phyloP scores from a whole-genome alignment of 2,113 vertebrate species.

The Tragelaphus scriptus region DNA sequence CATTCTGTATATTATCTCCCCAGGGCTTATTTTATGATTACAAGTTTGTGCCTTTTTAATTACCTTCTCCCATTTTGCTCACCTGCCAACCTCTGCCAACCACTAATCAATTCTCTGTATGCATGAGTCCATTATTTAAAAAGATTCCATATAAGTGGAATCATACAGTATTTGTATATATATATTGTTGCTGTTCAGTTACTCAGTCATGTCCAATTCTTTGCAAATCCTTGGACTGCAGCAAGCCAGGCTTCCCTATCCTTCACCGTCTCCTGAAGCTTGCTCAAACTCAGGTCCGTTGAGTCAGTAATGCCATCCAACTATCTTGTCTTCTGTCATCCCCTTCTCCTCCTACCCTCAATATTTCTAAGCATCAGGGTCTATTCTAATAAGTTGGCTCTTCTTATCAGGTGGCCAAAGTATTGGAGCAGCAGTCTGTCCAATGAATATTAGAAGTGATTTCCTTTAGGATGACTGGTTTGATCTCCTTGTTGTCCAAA shows the following conservation, averaged over 20 bases:
- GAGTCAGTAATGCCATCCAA: neutral
- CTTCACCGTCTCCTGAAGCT: rapidly evolving
- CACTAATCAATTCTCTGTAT: neutral
- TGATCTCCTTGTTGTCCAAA: neutral
- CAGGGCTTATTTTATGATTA: neutral
- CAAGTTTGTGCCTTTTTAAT: neutral
- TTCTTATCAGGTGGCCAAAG: neutral
- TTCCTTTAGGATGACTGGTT: neutral
- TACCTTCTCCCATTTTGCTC: neutral
- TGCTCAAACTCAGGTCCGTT: neutral
- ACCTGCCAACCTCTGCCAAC: neutral
- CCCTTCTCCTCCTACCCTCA: neutral
- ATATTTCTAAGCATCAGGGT: neutral
- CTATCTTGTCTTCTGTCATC: neutral
- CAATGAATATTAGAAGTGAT: neutral
- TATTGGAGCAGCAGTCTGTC: neutral
- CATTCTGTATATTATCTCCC: neutral
- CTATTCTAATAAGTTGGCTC: neutral
- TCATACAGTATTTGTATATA: neutral
- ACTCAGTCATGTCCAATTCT: neutral
- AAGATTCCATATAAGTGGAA: neutral
- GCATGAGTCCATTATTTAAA: neutral
- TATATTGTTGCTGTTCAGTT: neutral
- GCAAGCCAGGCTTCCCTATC: neutral
- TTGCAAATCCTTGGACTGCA: neutral